These are phyloP conservation scores for Ammospiza caudacuta DNA, from an alignment of 2,113 vertebrate species.

Conservation along the genomic window DNA sequence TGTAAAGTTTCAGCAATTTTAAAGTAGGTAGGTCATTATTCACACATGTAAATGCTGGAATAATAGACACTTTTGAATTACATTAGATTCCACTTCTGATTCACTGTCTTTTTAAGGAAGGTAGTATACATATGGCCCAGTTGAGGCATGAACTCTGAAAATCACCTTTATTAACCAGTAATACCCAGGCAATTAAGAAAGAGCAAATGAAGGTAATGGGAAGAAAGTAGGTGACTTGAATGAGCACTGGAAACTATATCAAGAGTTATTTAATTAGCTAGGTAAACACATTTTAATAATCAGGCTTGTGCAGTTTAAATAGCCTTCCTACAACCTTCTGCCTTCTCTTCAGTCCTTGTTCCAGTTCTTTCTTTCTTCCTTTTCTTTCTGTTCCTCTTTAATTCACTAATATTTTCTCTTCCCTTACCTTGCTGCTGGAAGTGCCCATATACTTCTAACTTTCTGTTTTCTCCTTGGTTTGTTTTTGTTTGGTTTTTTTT, in stretches of 20 bases:
- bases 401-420: background rate
- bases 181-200: background rate
- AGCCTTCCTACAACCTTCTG: slow-evolving; percentile 15
- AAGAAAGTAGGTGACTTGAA: slow-evolving; percentile 29
- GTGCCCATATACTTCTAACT: background rate
- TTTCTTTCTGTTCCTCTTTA: background rate
- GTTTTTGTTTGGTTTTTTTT: background rate
- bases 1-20: background rate
- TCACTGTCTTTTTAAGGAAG: background rate
- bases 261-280: slow-evolving; percentile 25
- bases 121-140: background rate
- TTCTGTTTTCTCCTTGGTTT: background rate
- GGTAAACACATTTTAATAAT: background rate
- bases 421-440: background rate
- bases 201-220: background rate
- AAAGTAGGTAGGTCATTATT: background rate
- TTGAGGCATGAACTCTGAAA: background rate
- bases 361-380: background rate
- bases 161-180: background rate
- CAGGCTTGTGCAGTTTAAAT: background rate
- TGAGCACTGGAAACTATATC: background rate
- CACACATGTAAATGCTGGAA: background rate
- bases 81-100: background rate
- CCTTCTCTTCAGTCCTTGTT: background rate
- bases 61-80: background rate